A percentile compares a stretch with the other conserved stretches of the same genome.
Conservation (phyloP, 2,888 invertebrate species). For the Macrosoma leucophasiata region DNA sequence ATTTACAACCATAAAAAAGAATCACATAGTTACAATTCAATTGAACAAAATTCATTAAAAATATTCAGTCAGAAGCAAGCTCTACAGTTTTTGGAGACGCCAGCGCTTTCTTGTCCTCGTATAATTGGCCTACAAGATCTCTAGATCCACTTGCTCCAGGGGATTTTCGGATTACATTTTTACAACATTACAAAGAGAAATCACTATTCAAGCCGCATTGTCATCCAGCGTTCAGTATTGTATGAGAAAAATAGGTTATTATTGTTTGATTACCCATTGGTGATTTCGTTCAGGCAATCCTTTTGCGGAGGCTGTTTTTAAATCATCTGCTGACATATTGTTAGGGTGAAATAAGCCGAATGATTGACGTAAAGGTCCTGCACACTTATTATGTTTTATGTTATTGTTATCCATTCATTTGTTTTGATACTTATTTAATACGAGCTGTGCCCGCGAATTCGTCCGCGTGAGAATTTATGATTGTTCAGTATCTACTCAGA, state of each 20-base stretch:
- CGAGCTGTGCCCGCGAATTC: no score
- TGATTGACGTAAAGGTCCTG: no score
- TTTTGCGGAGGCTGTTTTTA: slow-evolving; percentile 2
- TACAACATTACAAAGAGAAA: slow-evolving; percentile 33
- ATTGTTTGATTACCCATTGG: slow-evolving; percentile 8
- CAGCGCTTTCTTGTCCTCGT: slow-evolving; percentile 35
- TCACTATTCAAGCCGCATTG: slow-evolving; percentile 5
- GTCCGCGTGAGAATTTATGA: no score
- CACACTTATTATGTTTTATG: no score
- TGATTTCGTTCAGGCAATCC: slow-evolving; percentile 6
- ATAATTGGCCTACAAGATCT: slow-evolving; percentile 60
- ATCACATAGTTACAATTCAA: no score
- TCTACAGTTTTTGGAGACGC: slow-evolving; percentile 22
- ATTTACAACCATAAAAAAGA: no score
- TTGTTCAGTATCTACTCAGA: no score
- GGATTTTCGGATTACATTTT: slow-evolving; percentile 62
- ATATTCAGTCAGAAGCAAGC: slow-evolving; percentile 10
- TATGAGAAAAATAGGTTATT: no score
- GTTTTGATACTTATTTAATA: no score
- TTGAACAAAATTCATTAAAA: neutral
- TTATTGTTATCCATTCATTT: no score
- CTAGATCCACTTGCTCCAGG: slow-evolving; percentile 48
- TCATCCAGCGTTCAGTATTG: slow-evolving; percentile 11
- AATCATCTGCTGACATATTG: no score
- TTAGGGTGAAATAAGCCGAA: no score